phyloP scores from a whole-genome alignment of 2,797 vertebrate species.

The Ataeniobius toweri region DNA sequence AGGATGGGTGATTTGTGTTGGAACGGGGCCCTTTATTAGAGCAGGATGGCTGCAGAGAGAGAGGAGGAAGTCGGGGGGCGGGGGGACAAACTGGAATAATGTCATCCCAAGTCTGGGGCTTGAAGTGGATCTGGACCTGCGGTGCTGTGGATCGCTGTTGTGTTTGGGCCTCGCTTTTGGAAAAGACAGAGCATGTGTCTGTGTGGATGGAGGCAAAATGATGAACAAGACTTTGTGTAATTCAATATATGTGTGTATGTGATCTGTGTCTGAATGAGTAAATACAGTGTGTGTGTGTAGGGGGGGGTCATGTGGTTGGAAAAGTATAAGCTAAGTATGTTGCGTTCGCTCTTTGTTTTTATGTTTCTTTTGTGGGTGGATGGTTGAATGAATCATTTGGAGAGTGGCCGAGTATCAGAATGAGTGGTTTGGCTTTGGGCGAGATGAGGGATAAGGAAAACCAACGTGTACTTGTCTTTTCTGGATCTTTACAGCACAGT shows the following conservation, averaged over 20 bases:
- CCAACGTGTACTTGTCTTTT: conserved; percentile 74
- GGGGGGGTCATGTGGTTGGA: conserved; percentile 55
- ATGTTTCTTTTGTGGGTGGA: conserved; percentile 68
- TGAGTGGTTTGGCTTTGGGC: conserved; percentile 66
- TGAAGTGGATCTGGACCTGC: conserved; percentile 58
- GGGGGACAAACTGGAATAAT: conserved; percentile 62
- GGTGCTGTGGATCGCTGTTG: conserved; percentile 62
- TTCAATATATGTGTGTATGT: conserved; percentile 25
- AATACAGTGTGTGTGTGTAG: conserved; percentile 16
- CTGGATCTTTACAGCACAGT: conserved; percentile 54
- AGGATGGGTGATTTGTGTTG: conserved; percentile 72
- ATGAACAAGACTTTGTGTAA: conserved; percentile 24
- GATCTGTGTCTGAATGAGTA: conserved; percentile 41
- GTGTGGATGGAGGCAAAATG: conserved; percentile 29
- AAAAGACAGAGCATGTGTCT: conserved; percentile 32
- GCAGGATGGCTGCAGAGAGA: conserved; percentile 33
- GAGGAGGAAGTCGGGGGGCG: conserved; percentile 23
- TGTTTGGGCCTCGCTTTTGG: conserved; percentile 58
- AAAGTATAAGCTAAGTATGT: conserved; percentile 72
- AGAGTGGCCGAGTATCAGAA: conserved; percentile 68
- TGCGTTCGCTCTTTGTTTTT: conserved; percentile 69
- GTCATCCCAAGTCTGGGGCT: conserved; percentile 77
- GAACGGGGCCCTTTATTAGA: conserved; percentile 63
- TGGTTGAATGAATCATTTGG: conserved; percentile 75
- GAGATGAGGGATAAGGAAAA: conserved; percentile 60